Percentiles rank a stretch among this genome's conserved stretches.
Evolutionary conservation across 1,140 invertebrate species (phyloP).

Genomic region (Dendrolimus kikuchii): DNA sequence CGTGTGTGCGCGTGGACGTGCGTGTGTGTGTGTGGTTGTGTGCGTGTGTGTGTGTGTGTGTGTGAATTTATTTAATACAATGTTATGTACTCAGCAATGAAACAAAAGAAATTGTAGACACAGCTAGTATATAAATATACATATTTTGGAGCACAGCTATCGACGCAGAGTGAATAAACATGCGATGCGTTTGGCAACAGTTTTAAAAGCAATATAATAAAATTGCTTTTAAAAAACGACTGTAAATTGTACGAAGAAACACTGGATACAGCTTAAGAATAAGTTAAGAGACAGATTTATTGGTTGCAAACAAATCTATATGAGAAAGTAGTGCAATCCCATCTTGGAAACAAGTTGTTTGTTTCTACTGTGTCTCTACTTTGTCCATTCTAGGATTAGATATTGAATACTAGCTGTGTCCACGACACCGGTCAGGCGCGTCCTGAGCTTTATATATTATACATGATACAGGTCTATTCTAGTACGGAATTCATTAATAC

Average conservation of each 20-base stretch:
- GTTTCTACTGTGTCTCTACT: constrained; percentile 26
- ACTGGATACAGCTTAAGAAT: constrained; percentile 55
- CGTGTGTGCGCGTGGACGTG: too few species aligned
- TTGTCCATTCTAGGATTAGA: constrained; percentile 51
- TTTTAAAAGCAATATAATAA: constrained; percentile 47
- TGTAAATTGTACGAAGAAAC: constrained; percentile 37
- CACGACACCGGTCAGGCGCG: constrained; percentile 12
- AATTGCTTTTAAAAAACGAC: constrained; percentile 57
- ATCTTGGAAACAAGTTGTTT: constrained; percentile 50
- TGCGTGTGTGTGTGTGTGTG: too few species aligned
- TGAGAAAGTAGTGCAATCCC: constrained; percentile 25
- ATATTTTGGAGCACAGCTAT: too few species aligned
- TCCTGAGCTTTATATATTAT: too few species aligned
- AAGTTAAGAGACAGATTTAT: constrained; percentile 62
- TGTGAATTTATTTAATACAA: too few species aligned
- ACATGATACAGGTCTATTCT: too few species aligned
- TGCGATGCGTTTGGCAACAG: constrained; percentile 53
- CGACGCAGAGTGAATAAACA: constrained; percentile 20
- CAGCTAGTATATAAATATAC: too few species aligned
- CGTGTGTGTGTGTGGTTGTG: too few species aligned
- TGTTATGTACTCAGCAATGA: too few species aligned
- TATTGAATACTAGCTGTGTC: constrained; percentile 41
- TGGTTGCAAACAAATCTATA: constrained; percentile 42
- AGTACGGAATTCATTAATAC: too few species aligned
- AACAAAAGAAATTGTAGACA: too few species aligned